Conservation (phyloP, 2,797 vertebrate genomes). For the Rhinophrynus dorsalis region DNA sequence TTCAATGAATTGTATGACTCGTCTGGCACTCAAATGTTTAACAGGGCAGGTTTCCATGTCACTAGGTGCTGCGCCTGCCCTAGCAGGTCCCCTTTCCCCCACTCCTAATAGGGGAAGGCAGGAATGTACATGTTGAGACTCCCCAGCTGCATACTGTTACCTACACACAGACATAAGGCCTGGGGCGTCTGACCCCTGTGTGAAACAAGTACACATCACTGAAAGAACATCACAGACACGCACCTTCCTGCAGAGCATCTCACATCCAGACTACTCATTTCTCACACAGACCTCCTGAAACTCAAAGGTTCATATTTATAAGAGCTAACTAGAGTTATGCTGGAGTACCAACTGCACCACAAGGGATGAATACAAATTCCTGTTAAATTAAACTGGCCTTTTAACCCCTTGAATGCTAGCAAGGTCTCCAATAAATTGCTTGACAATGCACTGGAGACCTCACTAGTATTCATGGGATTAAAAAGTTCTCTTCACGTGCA, state of each 20-base stretch:
- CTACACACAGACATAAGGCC: conserved; percentile 13
- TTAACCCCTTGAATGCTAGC: too few species aligned
- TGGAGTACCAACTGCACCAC: too few species aligned
- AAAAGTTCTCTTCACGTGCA: too few species aligned
- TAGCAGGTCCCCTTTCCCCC: neutral
- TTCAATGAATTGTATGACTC: too few species aligned
- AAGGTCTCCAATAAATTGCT: too few species aligned
- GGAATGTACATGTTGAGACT: conserved; percentile 20
- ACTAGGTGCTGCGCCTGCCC: conserved; percentile 9
- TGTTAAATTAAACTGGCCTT: too few species aligned
- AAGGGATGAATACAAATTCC: too few species aligned
- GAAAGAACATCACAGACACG: neutral
- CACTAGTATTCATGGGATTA: too few species aligned
- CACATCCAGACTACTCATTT: neutral
- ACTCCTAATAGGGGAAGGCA: neutral
- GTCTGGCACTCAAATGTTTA: too few species aligned
- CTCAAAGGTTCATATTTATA: too few species aligned
- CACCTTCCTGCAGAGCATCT: neutral
- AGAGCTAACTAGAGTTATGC: too few species aligned
- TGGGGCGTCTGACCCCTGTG: conserved; percentile 17
- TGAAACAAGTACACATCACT: neutral
- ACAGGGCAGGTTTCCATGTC: neutral
- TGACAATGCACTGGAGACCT: too few species aligned
- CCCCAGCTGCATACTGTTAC: conserved; percentile 15
- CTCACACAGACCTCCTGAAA: neutral